Evolutionary conservation across 2,113 vertebrate genomes (phyloP).

Genomic region (Laticauda laticaudata): DNA sequence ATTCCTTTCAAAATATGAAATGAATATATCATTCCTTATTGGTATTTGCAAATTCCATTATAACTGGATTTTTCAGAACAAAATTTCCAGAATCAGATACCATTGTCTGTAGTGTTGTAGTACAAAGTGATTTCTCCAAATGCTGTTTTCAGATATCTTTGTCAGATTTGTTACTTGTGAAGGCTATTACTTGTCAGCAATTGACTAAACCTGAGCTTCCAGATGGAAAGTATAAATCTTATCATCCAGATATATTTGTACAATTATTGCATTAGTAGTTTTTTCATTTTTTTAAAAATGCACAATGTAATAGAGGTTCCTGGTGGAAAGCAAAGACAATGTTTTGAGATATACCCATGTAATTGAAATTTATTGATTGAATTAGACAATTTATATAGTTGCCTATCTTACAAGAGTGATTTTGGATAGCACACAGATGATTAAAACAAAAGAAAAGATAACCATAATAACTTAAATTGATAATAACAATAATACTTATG

Average conservation of each 20-base stretch:
- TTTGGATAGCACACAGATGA: neutral
- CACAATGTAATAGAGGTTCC: neutral
- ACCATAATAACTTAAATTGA: neutral
- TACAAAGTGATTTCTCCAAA: neutral
- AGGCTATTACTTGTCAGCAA: neutral
- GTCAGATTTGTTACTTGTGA: neutral
- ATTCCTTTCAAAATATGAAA: neutral
- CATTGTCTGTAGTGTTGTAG: neutral
- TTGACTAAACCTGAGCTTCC: neutral
- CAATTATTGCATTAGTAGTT: neutral
- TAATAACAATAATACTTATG: neutral
- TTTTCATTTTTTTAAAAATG: neutral
- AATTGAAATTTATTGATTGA: neutral
- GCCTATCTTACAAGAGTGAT: neutral
- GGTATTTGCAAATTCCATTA: neutral
- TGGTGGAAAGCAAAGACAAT: neutral
- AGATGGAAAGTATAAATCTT: neutral
- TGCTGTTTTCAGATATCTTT: neutral
- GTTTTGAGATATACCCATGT: neutral
- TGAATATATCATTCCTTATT: neutral
- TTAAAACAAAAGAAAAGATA: neutral
- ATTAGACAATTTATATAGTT: neutral
- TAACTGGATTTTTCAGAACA: neutral
- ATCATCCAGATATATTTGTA: neutral
- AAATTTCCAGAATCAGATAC: neutral